Evolutionary conservation across 2,888 invertebrate species (phyloP).

Genomic region (Onthophagus sagittarius): DNA sequence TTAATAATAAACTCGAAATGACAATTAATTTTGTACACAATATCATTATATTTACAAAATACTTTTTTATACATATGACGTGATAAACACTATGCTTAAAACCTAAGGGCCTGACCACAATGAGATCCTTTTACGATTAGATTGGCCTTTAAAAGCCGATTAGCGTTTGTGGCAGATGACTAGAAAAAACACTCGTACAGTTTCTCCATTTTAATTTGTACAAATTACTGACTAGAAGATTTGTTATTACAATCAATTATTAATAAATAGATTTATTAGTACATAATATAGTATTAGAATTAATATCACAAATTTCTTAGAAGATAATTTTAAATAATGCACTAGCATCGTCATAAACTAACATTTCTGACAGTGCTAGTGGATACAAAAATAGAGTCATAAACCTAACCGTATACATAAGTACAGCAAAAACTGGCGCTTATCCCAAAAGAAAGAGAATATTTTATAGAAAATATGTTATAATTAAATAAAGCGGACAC

Average conservation of each 20-base stretch:
- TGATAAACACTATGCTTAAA: not conserved
- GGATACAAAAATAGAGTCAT: not conserved
- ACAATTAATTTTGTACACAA: not conserved
- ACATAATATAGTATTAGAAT: not conserved
- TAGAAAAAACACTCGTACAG: not conserved
- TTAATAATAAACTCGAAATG: not conserved
- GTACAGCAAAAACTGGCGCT: slow-evolving; percentile 17
- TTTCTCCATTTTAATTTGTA: not conserved
- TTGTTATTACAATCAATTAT: not conserved
- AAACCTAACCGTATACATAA: not conserved
- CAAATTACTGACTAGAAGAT: slow-evolving; percentile 8
- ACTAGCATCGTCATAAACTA: not conserved
- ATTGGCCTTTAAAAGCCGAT: not conserved
- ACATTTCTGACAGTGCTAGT: not conserved
- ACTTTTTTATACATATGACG: not conserved
- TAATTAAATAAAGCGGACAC: not conserved
- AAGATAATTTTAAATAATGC: not conserved
- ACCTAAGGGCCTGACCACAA: not conserved
- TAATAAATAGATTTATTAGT: too few relatives aligned
- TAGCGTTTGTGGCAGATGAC: not conserved
- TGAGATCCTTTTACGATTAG: not conserved
- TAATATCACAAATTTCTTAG: slow-evolving; percentile 9
- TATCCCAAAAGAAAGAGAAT: slow-evolving; percentile 14
- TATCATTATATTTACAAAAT: not conserved
- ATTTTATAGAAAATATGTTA: slow-evolving; percentile 8